Evolutionary conservation across 2,113 vertebrate species (phyloP).

Genomic region (Scopus umbretta): DNA sequence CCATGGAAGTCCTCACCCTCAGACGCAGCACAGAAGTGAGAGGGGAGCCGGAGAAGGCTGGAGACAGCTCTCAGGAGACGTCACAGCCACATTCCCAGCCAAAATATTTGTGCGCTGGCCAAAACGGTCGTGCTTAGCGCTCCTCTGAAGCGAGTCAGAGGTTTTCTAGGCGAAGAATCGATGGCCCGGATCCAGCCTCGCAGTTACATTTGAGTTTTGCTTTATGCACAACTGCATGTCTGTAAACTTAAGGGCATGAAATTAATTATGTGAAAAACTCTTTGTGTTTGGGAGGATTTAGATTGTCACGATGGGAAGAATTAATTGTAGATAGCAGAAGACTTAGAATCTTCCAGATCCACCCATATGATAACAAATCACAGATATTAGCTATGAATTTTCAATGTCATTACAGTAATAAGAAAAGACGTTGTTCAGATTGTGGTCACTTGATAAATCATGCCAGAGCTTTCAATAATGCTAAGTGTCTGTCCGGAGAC

Average conservation of each 20-base stretch:
- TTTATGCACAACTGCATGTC: background rate
- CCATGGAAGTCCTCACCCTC: background rate
- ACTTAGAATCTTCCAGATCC: conserved; percentile 4
- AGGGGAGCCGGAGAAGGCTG: background rate
- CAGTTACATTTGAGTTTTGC: background rate
- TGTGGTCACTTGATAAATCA: background rate
- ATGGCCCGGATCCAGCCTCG: background rate
- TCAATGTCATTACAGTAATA: background rate
- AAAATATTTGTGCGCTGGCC: background rate
- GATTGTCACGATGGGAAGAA: background rate
- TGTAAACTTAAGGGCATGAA: background rate
- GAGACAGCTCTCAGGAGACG: background rate
- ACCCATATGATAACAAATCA: conserved; percentile 25
- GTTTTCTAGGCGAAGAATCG: background rate
- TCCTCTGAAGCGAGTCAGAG: background rate
- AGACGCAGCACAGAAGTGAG: background rate
- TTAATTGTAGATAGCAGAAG: conserved; percentile 10
- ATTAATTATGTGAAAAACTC: conserved; percentile 11
- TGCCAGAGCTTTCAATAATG: conserved; percentile 29
- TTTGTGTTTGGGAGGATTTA: background rate
- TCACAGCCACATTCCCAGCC: background rate
- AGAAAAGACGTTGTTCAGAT: conserved; percentile 9
- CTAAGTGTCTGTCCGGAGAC: conserved; percentile 31
- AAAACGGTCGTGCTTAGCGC: background rate
- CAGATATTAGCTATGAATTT: background rate